Evolutionary conservation across 2,797 vertebrate species (phyloP), one percentile per base, ranked within the genome.

Genomic region (Protonibea diacanthus): DNA sequence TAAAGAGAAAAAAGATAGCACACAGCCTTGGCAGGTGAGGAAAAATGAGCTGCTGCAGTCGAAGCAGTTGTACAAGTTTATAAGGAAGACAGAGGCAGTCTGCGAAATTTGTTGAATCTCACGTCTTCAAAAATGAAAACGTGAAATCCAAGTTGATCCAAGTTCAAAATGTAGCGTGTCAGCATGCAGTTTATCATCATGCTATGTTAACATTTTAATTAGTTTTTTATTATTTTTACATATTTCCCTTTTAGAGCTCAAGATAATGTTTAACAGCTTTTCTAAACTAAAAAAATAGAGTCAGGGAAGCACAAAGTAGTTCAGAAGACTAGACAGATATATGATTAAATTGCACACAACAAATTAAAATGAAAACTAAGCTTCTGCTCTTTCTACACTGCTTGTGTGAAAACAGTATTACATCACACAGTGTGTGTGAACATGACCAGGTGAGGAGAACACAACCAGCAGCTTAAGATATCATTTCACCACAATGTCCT

Each of bases 361-460:
- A 60, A 51, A 17, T 66, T 10, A 5, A 6, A 45, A 42, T 18
- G 5, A 12, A 48, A 23, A 20, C 8, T 40, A 18, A 27, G 27
- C 40, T 10, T 60, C 17, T n/a, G 0, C n/a, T 51, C 15, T 33
- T 45, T 67, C 13, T 20, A 5, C 23, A 48, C 6, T 23, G 53
- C 33, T 13, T 42, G 10, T 58, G 15, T 14, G 29, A 49, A 71
- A 72, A 59, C 25, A 45, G 33, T 8, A 23, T 10, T 49, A 38
- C 13, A 21, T 45, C 21, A 56, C 21, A 49, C 63, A 74, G 53
- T 20, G 59, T 63, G 53, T 78, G 84, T 25, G 65, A 80, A 62
- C 21, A 48, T 10, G 42, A 47, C 64, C 76, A 85, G 59, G 51
- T 85, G 69, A 48, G 52, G 42, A 45, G 67, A 27, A 61, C 58